These are phyloP conservation scores for Talpa occidentalis DNA, from an alignment of 2,113 vertebrate species.

Conservation along the genomic window DNA sequence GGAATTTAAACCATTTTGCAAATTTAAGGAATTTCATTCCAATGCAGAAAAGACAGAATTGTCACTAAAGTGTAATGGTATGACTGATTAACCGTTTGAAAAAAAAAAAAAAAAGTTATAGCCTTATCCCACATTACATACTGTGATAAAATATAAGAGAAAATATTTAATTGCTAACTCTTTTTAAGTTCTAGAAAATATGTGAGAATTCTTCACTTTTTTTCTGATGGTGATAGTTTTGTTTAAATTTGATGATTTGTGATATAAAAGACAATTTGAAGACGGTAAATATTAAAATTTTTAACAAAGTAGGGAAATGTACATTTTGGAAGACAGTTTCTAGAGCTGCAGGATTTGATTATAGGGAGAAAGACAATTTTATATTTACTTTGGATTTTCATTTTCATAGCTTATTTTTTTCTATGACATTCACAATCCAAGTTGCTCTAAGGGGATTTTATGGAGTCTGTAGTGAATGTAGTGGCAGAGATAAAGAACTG, in stretches of 20 bases:
- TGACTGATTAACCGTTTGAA: not conserved
- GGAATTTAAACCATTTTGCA: not conserved
- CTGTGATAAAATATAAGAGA: not conserved
- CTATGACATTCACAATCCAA: not conserved
- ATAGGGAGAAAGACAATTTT: not conserved
- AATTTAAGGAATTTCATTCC: not conserved
- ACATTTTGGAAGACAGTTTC: not conserved
- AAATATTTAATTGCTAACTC: not conserved
- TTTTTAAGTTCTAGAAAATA: not conserved
- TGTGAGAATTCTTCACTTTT: not conserved
- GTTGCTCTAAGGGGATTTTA: not conserved
- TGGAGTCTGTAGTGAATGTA: not conserved
- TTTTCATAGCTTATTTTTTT: not conserved
- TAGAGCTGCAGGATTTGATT: not conserved
- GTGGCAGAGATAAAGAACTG: not conserved
- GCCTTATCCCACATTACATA: not conserved
- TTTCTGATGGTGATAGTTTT: not conserved
- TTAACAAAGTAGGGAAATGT: not conserved
- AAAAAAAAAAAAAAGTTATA: not conserved
- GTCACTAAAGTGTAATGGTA: not conserved
- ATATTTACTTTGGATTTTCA: not conserved
- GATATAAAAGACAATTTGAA: not conserved
- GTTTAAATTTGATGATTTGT: not conserved
- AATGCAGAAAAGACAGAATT: not conserved
- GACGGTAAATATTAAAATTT: not conserved